phyloP scores from a whole-genome alignment of 92 coral and sea anemone genomes.

The Meandrina meandrites region DNA sequence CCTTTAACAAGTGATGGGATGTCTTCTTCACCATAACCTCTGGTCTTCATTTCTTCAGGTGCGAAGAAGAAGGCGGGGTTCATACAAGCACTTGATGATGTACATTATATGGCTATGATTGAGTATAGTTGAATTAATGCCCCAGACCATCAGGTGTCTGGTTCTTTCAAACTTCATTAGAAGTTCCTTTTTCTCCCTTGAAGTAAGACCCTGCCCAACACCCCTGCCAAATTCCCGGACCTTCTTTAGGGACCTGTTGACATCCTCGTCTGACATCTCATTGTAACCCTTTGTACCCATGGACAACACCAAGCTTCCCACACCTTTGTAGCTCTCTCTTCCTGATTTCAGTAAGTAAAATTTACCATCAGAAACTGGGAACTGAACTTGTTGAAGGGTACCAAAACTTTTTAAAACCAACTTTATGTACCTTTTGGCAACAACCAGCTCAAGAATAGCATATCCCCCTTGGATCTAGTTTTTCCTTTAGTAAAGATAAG shows the following conservation, averaged over 20 bases:
- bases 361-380: conserved; percentile 10
- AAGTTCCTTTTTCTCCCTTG: not conserved
- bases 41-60: not conserved
- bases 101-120: conserved; percentile 14
- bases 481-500: not conserved
- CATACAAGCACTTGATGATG: not conserved
- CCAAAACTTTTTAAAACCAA: conserved; percentile 2
- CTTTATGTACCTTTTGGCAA: not conserved
- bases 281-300: not conserved
- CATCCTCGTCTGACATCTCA: not conserved
- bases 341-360: conserved; percentile 13
- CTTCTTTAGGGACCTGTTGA: not conserved
- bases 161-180: conserved; percentile 24
- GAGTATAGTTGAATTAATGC: conserved; percentile 3
- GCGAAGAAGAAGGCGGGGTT: conserved; percentile 15
- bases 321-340: conserved; percentile 11
- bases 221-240: not conserved
- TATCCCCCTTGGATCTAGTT: conserved; percentile 14
- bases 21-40: conserved; percentile 8
- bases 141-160: conserved; percentile 32
- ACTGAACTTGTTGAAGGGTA: conserved; percentile 12
- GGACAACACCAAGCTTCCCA: not conserved
- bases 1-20: conserved; percentile 2
- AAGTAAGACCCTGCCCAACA: not conserved
- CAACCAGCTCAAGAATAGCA: conserved; percentile 2